Evolutionary conservation across 2,797 vertebrate species (phyloP), one percentile per base, ranked within the genome.

Genomic region (Sciaenops ocellatus): DNA sequence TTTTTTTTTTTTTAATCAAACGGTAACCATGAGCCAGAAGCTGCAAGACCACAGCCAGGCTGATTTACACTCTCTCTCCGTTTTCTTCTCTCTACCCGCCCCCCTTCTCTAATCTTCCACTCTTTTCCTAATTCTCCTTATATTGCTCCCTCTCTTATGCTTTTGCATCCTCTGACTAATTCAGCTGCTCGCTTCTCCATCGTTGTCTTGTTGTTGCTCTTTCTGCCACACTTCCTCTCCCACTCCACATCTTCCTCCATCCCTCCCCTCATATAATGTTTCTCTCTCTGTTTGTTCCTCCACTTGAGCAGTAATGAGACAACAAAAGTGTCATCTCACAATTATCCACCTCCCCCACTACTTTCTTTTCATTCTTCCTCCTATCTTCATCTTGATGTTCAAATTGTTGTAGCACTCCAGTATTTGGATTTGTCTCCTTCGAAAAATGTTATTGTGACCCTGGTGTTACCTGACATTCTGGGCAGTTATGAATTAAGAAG

Each of bases 1-100:
- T 92, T 88, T 93, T 93, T 85, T 93, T 50, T 93, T 65, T 93
- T 93, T 95, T 94, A 95, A 96, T 95, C 94, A 93, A 91, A 89
- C 76, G 81, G 82, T 90, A 85, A 87, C 90, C 87, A 87, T 82
- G 87, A 93, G 92, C 90, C 82, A 74, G 78, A 80, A 73, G 75
- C 79, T 85, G 80, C 85, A 71, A 71, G 76, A 86, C 87, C 83
- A 89, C 81, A 87, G 84, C 83, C 80, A 69, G 75, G 54, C 92
- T 92, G 87, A 91, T 89, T 91, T 90, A 91, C 82, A 59, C 83
- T 66, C 78, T 65, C 61, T 63, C 69, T 78, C 71, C 62, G 55
- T 84, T 72, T 76, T 64, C 55, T 38, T 72, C 65, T 65, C 47
- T 71, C 61, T 59, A 30, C 68, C 77, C 60, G 44, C 60, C 70